Evolutionary conservation across 2,113 vertebrate genomes (phyloP), one percentile per base, ranked within the genome.

Genomic region (Melanostigma gelatinosum): DNA sequence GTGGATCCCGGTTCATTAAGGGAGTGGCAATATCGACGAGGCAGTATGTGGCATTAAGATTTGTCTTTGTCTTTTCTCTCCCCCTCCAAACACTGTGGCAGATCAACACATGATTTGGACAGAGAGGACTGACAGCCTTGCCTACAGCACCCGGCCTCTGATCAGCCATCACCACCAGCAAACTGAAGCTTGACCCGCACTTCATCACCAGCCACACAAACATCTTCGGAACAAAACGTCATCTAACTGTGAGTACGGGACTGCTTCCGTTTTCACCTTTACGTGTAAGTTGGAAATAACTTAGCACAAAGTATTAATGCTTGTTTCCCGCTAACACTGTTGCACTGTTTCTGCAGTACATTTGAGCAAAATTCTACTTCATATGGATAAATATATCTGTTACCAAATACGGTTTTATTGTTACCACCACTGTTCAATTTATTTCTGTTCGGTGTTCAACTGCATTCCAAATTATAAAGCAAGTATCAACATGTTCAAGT

Each of bases 61-160:
- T 87, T 93, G 84, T 90, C 83, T 92, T 92, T 90, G 86, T 90
- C 87, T 89, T 87, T 89, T 76, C 73, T 80, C 79, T 40, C 85
- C 77, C 68, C 72, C 75, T 58, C 74, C 77, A 79, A 89, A 90
- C 80, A 87, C 83, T 87, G 87, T 91, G 84, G 88, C 91, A 92
- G 91, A 90, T 75, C 85, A 89, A 90, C 91, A 89, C 88, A 94
- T 97, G 96, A 96, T 96, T 95, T 96, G 96, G 97, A 95, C 89
- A 85, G 91, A 97, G 96, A 96, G 96, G 96, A 97, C 97, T 97
- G 97, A 97, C 96, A 97, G 97, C 96, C 95, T 96, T 96, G 95
- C 96, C 95, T 96, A 29, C 29, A 96, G 94, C 93, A 95, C 94
- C 86, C 94, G 95, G 96, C 95, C 95, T 96, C 96, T 95, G 93